Base-by-base conservation (phyloP, 2,113 vertebrate genomes). In the Tichodroma muraria region DNA sequence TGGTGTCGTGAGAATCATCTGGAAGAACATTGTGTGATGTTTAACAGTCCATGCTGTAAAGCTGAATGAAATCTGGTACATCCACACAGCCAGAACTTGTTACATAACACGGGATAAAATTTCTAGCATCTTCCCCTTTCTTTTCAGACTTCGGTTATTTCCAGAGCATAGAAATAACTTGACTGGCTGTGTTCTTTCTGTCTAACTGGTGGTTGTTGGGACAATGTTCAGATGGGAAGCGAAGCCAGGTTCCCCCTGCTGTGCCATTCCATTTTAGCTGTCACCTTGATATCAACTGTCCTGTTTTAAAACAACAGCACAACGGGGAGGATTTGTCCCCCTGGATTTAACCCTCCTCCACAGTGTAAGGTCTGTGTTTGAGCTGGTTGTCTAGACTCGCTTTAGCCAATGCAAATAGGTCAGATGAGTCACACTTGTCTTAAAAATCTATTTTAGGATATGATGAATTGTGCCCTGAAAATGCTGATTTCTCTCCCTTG, bases 401-500 rank as follows among this genome's bases (percentile, higher is more conserved):
- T 92, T 73, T 52, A 84, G 80, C 71, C 91, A 40, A 60, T 5
- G 42, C 84, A 94, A 9, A 92, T 95, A 92, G 91, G 96, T 90
- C 91, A 84, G 91, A 94, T 95, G 93, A 96, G 83, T 95, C 91
- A 94, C 65, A 4, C 60, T 80, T 50, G 56, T 89, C 83, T 94
- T 73, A 45, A 61, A 64, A 49, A 38, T 30, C 80, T 95, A 87
- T 94, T 95, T 92, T 91, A 44, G 64, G 73, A 8, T 75, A 60
- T 54, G 80, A 78, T 87, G 80, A 71, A 63, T 89, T 14, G n/a
- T 92, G 73, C 64, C 69, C 93, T 78, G 19, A 44, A 91, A 95
- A 80, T 71, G 78, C 77, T 87, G 80, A 5, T 88, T 83, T 83
- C 64, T 92, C 28, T 83, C 31, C 45, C 25, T 69, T 78, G 64